Conservation (phyloP, 1,140 invertebrate species). For the Tigriopus japonicus region DNA sequence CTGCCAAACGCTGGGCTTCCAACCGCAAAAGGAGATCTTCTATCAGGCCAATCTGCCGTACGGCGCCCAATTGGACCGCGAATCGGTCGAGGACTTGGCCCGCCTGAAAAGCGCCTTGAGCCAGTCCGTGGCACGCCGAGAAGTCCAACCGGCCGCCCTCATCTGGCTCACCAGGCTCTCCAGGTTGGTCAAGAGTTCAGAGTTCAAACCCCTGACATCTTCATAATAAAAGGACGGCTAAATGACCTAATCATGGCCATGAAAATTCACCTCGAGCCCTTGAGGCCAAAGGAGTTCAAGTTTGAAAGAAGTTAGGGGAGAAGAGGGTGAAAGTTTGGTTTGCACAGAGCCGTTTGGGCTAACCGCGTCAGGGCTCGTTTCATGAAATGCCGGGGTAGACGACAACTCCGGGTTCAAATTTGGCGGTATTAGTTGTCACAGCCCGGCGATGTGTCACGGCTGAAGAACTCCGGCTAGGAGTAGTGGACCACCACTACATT, state of each 20-base stretch:
- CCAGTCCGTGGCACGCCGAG: not conserved
- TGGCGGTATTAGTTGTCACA: too few species aligned
- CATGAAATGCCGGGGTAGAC: too few species aligned
- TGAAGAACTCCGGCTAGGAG: too few species aligned
- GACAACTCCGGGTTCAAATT: too few species aligned
- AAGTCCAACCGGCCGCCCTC: constrained; percentile 12
- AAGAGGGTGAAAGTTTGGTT: too few species aligned
- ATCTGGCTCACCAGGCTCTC: constrained; percentile 1
- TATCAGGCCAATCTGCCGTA: constrained; percentile 48
- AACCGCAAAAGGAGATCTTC: constrained; percentile 38
- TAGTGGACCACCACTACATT: too few species aligned
- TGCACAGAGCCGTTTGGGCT: too few species aligned
- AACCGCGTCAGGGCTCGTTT: too few species aligned
- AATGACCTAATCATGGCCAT: constrained; percentile 4
- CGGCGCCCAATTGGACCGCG: constrained; percentile 38
- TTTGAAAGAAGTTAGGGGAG: too few species aligned
- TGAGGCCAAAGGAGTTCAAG: too few species aligned
- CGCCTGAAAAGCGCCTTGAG: not conserved
- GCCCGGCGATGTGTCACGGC: too few species aligned
- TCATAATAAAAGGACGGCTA: not conserved
- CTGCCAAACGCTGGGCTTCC: constrained; percentile 19
- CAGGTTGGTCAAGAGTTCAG: constrained; percentile 1
- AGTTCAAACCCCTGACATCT: not conserved
- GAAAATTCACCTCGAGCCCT: too few species aligned
- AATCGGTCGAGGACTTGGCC: constrained; percentile 20